phyloP scores from a whole-genome alignment of 2,888 invertebrate genomes.

The Hirtodrosophila cameraria region DNA sequence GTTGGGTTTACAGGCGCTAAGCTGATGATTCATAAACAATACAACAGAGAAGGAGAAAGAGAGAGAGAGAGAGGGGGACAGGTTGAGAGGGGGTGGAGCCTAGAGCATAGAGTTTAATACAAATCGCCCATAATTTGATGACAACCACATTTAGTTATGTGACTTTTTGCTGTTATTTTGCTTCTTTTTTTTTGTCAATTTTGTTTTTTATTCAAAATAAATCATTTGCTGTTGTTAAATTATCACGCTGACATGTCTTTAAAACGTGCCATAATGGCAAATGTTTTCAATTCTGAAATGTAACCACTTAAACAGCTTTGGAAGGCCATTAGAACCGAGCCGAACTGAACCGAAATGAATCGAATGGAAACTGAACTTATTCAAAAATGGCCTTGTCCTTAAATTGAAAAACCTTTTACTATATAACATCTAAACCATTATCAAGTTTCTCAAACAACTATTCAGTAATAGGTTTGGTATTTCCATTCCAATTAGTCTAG shows the following conservation, averaged over 20 bases:
- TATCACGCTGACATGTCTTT: conserved; percentile 73
- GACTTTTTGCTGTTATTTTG: conserved; percentile 61
- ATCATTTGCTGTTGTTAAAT: conserved; percentile 44
- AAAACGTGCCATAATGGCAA: conserved; percentile 63
- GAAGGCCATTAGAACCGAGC: conserved; percentile 36
- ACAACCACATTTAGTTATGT: conserved; percentile 53
- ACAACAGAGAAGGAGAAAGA: background rate
- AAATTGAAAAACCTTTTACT: background rate
- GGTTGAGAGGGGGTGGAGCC: too few relatives aligned
- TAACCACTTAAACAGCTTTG: conserved; percentile 16
- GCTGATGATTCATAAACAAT: conserved; percentile 30
- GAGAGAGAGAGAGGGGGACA: background rate
- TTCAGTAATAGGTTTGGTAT: too few relatives aligned
- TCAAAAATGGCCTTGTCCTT: background rate
- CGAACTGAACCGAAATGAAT: background rate
- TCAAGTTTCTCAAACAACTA: too few relatives aligned
- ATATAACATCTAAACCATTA: too few relatives aligned
- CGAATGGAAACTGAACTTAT: background rate
- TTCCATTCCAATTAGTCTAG: too few relatives aligned
- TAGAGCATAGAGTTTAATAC: background rate
- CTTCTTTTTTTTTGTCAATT: too few relatives aligned
- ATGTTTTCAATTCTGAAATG: conserved; percentile 49
- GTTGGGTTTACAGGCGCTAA: conserved; percentile 42
- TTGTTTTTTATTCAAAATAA: conserved; percentile 28
- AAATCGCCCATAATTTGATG: conserved; percentile 48